Evolutionary conservation across 2,113 vertebrate genomes (phyloP).

Genomic region (Cnemophilus loriae): DNA sequence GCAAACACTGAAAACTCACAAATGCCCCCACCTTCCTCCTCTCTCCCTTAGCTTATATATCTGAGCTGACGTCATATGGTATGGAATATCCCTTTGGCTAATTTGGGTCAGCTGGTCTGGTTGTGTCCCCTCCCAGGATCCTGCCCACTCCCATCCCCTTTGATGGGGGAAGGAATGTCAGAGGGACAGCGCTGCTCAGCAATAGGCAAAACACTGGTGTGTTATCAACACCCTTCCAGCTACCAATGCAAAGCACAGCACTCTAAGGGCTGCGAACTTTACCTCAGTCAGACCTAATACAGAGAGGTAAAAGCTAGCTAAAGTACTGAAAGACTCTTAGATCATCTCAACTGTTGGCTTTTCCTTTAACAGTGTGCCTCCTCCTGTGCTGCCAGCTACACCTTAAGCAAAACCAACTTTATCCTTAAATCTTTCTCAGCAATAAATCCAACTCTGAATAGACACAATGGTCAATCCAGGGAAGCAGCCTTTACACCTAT

Average conservation of each 20-base stretch:
- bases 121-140: neutral
- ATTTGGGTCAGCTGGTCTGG: neutral
- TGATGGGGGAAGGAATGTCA: neutral
- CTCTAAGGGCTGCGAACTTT: neutral
- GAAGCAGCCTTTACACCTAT: neutral
- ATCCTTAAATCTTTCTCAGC: neutral
- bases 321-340: neutral
- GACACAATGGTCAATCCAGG: neutral
- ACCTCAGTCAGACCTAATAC: neutral
- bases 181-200: neutral
- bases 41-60: neutral
- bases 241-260: neutral
- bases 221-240: neutral
- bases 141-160: neutral
- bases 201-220: neutral
- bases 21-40: neutral
- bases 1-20: neutral
- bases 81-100: neutral
- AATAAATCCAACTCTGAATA: neutral
- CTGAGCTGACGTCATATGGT: neutral
- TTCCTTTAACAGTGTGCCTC: neutral
- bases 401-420: neutral
- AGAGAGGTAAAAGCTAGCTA: neutral
- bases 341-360: neutral
- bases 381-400: neutral